Base-by-base conservation (phyloP, 2,113 vertebrate species). In the Blennius ocellaris region DNA sequence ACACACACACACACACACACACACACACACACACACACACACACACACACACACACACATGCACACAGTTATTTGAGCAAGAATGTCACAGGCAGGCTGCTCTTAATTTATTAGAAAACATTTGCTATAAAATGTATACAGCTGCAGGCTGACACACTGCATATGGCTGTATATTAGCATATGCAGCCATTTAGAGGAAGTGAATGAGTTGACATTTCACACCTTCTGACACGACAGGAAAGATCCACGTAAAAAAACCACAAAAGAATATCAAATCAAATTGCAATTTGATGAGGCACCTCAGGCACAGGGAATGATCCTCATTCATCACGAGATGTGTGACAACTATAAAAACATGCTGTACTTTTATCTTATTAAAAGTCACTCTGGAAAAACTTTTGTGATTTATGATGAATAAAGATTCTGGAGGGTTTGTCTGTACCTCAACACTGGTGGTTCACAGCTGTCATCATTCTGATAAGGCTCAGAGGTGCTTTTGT, bases 211-310 rank as follows among this genome's bases (percentile, higher is more conserved):
- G 21, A 48, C 8, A 65, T 69, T 72, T 64, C 68, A 48, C 21
- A 59, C 51, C 69, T 72, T 69, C 39, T 76, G 78, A 67, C 82
- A 58, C 52, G 53, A 59, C 38, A 63, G 52, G 64, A 63, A 67
- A 43, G 21, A 30, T 44, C 8, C 40, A 55, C 11, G 51, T 73
- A 76, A 21, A 10, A 8, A 47, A 61, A 2, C 21, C 21, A 30
- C 30, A 43, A 39, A 7, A 47, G 47, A 58, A 44, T 64, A 51
- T 49, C 0, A 61, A 43, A 1, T 60, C 11, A 55, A 67, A 58
- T 9, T 64, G 38, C 17, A 54, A 10, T 1, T 38, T 49, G 52
- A 58, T 50, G 51, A 59, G 1, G 11, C 47, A 39, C 57, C 53
- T 14, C 37, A 43, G 60, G 47, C 43, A 37, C 5, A 51, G 2